phyloP scores from a whole-genome alignment of 1,140 invertebrate species.

The Frieseomelitta varia region DNA sequence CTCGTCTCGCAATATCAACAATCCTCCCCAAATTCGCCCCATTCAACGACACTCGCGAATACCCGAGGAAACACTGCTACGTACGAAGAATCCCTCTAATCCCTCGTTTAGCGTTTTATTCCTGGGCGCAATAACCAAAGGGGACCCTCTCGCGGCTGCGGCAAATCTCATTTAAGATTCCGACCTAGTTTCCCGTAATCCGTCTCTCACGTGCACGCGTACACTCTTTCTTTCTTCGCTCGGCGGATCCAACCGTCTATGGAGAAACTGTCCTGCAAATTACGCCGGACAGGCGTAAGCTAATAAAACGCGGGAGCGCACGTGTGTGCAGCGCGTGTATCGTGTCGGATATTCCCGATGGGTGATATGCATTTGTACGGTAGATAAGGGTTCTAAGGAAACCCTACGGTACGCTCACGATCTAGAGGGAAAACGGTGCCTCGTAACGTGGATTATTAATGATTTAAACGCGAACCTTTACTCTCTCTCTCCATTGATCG shows the following conservation, averaged over 20 bases:
- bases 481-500: not conserved
- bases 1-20: not conserved
- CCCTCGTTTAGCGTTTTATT: conserved; percentile 6
- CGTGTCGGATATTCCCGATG: conserved; percentile 75
- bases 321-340: conserved; percentile 70
- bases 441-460: conserved; percentile 76
- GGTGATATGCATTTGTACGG: conserved; percentile 80
- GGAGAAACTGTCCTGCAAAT: conserved; percentile 65
- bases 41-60: not conserved
- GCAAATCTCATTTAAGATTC: conserved; percentile 22
- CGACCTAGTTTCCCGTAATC: conserved; percentile 30
- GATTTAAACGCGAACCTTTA: conserved; percentile 52
- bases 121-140: not conserved
- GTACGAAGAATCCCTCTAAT: not conserved
- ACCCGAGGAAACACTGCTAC: not conserved
- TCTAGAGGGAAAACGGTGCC: conserved; percentile 5
- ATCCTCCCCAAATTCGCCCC: not conserved
- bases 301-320: conserved; percentile 73
- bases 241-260: conserved; percentile 11
- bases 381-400: conserved; percentile 75
- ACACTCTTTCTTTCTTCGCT: not conserved
- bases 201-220: not conserved
- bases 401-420: conserved; percentile 64
- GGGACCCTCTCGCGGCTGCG: not conserved
- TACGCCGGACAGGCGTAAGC: conserved; percentile 71